These are phyloP conservation scores for Caenorhabditis drosophilae DNA, from an alignment of 2,888 invertebrate genomes.

Conservation along the genomic window DNA sequence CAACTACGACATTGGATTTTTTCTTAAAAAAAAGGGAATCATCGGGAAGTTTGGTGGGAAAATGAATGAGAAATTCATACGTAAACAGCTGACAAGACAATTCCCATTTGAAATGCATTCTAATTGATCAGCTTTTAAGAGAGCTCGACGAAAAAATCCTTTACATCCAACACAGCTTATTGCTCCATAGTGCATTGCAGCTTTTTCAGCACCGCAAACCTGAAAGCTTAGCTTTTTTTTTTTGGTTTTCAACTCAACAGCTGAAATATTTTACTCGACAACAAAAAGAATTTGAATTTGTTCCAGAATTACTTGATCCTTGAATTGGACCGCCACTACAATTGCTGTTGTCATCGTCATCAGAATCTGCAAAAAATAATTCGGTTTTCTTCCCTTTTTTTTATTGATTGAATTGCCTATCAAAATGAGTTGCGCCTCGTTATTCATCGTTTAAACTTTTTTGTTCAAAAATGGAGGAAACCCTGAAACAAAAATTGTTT, in stretches of 20 bases:
- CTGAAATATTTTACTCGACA: not conserved
- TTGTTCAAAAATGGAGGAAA: no score
- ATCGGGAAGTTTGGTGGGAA: conserved; percentile 26
- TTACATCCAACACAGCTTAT: conserved; percentile 57
- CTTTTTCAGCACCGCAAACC: conserved; percentile 60
- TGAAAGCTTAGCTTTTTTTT: conserved; percentile 24
- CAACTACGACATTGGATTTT: conserved; percentile 61
- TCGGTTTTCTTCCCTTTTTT: no score
- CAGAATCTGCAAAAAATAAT: conserved; percentile 21
- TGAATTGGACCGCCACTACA: conserved; percentile 3
- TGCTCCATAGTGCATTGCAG: conserved; percentile 62
- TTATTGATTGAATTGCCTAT: no score
- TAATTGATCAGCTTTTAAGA: conserved; percentile 64
- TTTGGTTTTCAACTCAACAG: not conserved
- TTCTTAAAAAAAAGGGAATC: conserved; percentile 41
- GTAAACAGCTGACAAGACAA: conserved; percentile 44
- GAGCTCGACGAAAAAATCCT: conserved; percentile 65
- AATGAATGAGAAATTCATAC: conserved; percentile 11
- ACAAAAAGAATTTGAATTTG: no score
- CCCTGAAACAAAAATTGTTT: no score
- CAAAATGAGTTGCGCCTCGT: no score
- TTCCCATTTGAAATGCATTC: conserved; percentile 56
- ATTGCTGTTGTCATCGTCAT: conserved; percentile 27
- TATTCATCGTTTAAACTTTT: no score
- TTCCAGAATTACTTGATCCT: conserved; percentile 6